Conservation (phyloP, 2,797 vertebrate species). For the Tamandua tetradactyla region DNA sequence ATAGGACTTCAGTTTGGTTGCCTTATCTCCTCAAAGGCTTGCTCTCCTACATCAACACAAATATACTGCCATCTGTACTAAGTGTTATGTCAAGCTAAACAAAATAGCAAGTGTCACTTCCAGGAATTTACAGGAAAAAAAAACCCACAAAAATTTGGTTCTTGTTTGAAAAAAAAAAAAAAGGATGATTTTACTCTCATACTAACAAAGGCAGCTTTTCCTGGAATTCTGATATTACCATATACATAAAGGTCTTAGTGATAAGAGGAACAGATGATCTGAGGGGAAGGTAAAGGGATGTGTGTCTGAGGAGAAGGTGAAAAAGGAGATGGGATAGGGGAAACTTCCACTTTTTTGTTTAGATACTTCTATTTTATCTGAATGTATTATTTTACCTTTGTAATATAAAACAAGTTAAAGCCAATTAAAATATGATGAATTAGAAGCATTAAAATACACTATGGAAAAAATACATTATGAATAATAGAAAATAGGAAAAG, state of each 20-base stretch:
- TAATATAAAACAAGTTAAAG: slow-evolving; percentile 1
- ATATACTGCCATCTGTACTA: not conserved
- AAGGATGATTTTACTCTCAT: slow-evolving; percentile 31
- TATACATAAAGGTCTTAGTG: not conserved
- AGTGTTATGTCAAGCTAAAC: not conserved
- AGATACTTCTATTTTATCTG: slow-evolving; percentile 13
- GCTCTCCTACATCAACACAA: not conserved
- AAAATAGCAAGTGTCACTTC: slow-evolving; percentile 40
- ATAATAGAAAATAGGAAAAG: not conserved
- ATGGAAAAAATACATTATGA: not conserved
- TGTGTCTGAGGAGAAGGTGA: not conserved
- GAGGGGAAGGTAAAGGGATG: not conserved
- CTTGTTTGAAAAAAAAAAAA: not conserved
- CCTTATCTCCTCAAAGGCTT: slow-evolving; percentile 8
- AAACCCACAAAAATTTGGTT: slow-evolving; percentile 61
- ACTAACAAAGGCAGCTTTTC: not conserved
- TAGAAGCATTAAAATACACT: not conserved
- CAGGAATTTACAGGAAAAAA: slow-evolving; percentile 50
- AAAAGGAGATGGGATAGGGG: not conserved
- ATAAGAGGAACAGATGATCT: not conserved
- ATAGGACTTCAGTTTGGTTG: not conserved
- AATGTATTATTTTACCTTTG: slow-evolving; percentile 25
- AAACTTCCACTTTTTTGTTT: not conserved
- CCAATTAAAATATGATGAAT: slow-evolving; percentile 12
- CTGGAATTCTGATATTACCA: not conserved